Conservation (phyloP, 37 sponge, comb jelly and placozoan genomes). For the Mnemiopsis leidyi region DNA sequence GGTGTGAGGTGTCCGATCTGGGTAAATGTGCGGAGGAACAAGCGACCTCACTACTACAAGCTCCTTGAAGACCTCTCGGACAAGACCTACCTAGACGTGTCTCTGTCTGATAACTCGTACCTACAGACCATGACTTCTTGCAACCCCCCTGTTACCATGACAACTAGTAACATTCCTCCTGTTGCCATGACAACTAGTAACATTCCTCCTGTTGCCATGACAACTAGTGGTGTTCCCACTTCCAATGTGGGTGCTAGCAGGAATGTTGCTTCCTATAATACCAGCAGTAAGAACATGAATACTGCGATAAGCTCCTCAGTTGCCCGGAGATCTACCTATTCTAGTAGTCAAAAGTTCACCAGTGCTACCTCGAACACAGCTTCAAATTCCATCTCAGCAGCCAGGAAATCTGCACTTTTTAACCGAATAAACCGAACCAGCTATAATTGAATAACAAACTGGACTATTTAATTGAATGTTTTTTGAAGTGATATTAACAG, state of each 20-base stretch:
- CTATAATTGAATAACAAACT: not conserved
- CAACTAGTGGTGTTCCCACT: not conserved
- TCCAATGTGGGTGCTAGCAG: not conserved
- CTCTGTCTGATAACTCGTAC: not conserved
- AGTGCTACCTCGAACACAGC: not conserved
- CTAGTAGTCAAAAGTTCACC: not conserved
- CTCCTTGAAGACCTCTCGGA: not conserved
- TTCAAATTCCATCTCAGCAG: no score
- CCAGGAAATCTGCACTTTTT: not conserved
- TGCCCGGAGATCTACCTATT: not conserved
- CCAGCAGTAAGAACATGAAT: not conserved
- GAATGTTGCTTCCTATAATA: not conserved
- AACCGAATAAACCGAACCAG: not conserved
- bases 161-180: no score
- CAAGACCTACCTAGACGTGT: not conserved
- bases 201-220: no score
- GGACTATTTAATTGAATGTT: no score
- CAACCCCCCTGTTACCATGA: no score
- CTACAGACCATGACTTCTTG: not conserved
- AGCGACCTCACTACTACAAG: conserved; percentile 14
- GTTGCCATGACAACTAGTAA: no score
- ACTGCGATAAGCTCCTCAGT: not conserved
- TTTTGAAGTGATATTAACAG: no score
- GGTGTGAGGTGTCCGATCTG: not conserved
- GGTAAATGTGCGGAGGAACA: conserved; percentile 4